Evolutionary conservation across 1,140 invertebrate genomes (phyloP).

Genomic region (Plutomurus gul): DNA sequence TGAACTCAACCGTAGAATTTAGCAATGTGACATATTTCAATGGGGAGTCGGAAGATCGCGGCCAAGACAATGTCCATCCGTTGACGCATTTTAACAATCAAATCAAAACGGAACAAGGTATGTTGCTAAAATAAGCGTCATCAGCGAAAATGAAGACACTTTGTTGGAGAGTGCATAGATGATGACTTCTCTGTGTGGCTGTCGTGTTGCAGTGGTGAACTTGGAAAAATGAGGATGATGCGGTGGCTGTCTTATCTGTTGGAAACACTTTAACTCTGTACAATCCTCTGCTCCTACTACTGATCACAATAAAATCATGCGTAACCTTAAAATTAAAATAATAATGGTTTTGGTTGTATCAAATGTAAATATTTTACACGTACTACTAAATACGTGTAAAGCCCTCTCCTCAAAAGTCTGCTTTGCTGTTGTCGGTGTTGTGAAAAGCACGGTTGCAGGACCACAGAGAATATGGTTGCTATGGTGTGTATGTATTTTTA

Average conservation of each 20-base stretch:
- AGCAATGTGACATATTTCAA: slow-evolving; percentile 47
- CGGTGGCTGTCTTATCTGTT: neutral
- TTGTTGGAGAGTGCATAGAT: neutral
- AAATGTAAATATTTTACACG: neutral
- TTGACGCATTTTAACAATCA: neutral
- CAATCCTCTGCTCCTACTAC: no score
- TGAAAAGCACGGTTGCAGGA: no score
- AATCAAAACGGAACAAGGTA: neutral
- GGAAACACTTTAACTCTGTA: neutral
- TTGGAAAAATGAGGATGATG: neutral
- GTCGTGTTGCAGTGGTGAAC: no score
- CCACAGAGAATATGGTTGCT: no score
- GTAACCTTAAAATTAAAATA: neutral
- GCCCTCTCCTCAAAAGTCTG: no score
- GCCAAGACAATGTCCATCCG: slow-evolving; percentile 45
- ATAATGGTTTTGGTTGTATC: neutral
- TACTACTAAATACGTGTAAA: no score
- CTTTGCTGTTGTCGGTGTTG: no score
- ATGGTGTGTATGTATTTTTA: no score
- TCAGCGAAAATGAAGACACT: neutral
- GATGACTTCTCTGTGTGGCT: neutral
- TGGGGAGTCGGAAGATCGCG: neutral
- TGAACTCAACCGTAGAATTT: slow-evolving; percentile 19
- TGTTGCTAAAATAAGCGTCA: neutral
- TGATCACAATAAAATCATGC: no score